Percentiles rank a stretch among this genome's conserved stretches.
Conservation (phyloP, 1,140 invertebrate genomes). For the Eufriesea mexicana region DNA sequence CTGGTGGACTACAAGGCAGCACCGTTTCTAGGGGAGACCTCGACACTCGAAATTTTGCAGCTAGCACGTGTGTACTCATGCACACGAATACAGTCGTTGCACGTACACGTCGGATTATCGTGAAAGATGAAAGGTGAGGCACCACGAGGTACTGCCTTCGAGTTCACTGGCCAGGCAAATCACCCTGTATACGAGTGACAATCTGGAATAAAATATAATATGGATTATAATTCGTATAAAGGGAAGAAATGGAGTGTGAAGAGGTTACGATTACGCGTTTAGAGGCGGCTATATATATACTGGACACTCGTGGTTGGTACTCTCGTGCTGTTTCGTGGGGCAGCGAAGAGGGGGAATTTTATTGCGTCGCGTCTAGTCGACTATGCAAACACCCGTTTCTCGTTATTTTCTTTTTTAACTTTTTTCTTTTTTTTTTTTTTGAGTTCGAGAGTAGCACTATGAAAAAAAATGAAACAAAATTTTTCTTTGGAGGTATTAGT, state of each 20-base stretch:
- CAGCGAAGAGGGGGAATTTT: not conserved
- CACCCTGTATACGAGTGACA: slow-evolving; percentile 69
- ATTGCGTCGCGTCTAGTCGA: slow-evolving; percentile 49
- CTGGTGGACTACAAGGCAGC: too few species aligned
- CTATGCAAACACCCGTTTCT: slow-evolving; percentile 48
- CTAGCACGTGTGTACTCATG: too few species aligned
- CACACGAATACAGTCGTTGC: too few species aligned
- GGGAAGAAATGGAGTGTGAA: slow-evolving; percentile 45
- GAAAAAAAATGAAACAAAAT: not conserved
- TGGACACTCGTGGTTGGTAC: slow-evolving; percentile 9
- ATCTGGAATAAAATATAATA: slow-evolving; percentile 82
- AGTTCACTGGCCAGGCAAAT: too few species aligned
- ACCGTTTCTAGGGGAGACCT: too few species aligned
- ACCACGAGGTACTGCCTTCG: too few species aligned
- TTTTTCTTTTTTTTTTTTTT: not conserved
- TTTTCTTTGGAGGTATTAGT: slow-evolving; percentile 14
- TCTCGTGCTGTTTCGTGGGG: slow-evolving; percentile 24
- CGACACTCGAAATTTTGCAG: too few species aligned
- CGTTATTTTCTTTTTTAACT: not conserved
- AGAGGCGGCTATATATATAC: slow-evolving; percentile 24
- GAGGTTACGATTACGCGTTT: slow-evolving; percentile 47
- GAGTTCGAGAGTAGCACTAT: slow-evolving; percentile 39
- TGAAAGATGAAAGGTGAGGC: too few species aligned
- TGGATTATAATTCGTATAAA: slow-evolving; percentile 78
- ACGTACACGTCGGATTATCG: too few species aligned